Evolutionary conservation across 2,797 vertebrate species (phyloP), one percentile per base, ranked within the genome.

Genomic region (Acropternis orthonyx): DNA sequence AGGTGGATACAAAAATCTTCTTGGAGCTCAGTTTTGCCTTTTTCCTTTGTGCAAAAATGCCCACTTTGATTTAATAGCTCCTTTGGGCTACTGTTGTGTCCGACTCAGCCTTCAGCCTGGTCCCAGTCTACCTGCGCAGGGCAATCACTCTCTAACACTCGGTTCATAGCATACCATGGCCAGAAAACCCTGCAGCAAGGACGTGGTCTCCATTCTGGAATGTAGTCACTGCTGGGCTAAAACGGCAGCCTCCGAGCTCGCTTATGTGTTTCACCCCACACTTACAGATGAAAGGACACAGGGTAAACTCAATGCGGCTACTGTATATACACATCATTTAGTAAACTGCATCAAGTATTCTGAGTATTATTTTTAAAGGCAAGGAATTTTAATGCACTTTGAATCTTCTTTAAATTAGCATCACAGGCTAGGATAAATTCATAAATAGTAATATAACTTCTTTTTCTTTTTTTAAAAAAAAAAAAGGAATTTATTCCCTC

Each of bases 151-250:
- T 66, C 30, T 39, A 34, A 58, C 12, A 12, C 48, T 26, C 77
- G 49, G 51, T 32, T 49, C 17, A 8, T 1, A 18, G 3, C 7
- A 0, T 1, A 10, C 36, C 1, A 0, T 3, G 4, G 37, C 12
- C 71, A 76, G 43, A 56, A 91, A 73, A 14, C 5, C 18, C n/a
- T 7, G 3, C 18, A 28, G 8, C 18, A 34, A 46, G 23, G 19
- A 48, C 30, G 17, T 5, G 11, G 26, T 55, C 68, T 55, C 55
- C 48, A 26, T 10, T 71, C 67, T 28, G 43, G 63, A 85, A 51
- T 48, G 18, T 16, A 46, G 48, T 21, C 54, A 7, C 54, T 36
- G 66, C 69, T 11, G 55, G 67, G 58, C 21, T 80, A 24, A 56
- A 76, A 41, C 5, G 3, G 7, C 3, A 80, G 54, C 27, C 48